These are phyloP conservation scores for Stigmatopora nigra DNA, from an alignment of 2,113 vertebrate species.

Conservation along the genomic window DNA sequence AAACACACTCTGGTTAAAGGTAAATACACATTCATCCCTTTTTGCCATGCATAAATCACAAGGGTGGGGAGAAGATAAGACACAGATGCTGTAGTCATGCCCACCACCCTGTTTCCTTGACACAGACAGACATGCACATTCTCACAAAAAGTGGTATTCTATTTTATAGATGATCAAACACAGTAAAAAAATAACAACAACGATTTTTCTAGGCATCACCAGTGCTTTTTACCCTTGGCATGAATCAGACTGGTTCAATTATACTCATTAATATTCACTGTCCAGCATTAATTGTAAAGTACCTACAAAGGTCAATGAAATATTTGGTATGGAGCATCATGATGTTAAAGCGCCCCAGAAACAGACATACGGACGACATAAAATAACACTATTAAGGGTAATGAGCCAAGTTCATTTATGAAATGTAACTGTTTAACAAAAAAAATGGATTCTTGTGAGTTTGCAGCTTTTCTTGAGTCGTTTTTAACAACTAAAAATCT, in stretches of 20 bases:
- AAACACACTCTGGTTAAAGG: constrained; percentile 98
- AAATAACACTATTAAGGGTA: no score
- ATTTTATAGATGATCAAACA: neutral
- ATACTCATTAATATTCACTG: neutral
- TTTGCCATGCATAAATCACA: neutral
- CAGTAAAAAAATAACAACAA: neutral
- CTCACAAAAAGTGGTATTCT: neutral
- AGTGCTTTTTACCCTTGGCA: neutral
- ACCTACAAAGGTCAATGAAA: neutral
- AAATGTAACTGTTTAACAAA: no score
- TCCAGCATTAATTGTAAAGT: neutral
- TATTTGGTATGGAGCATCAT: neutral
- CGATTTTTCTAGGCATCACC: neutral
- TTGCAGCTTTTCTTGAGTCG: no score
- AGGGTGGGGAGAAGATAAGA: neutral
- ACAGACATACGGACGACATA: no score
- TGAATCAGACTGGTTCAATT: neutral
- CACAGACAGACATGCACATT: neutral
- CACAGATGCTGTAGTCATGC: neutral
- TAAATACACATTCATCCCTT: constrained; percentile 31
- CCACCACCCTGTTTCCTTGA: neutral
- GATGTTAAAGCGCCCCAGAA: neutral
- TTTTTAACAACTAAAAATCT: no score
- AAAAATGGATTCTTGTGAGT: no score
- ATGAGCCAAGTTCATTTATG: no score